Evolutionary conservation across 2,888 invertebrate species (phyloP).

Genomic region (Sphecodes monilicornis): DNA sequence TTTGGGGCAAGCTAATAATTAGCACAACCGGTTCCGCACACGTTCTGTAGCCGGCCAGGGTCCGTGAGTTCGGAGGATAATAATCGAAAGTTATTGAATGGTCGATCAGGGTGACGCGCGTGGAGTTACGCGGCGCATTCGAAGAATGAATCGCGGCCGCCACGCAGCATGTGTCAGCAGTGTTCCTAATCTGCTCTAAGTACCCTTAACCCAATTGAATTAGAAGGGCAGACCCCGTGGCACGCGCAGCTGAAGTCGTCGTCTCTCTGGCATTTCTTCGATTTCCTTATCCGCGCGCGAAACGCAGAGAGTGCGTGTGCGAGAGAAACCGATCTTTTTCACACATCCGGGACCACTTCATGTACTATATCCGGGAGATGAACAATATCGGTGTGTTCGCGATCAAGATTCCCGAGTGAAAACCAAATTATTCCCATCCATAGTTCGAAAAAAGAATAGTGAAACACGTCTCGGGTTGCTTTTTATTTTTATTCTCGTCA

Average conservation of each 20-base stretch:
- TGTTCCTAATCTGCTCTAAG: conserved; percentile 82
- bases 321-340: neutral
- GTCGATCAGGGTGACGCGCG: neutral
- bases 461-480: neutral
- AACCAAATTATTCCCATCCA: neutral
- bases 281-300: conserved; percentile 47
- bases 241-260: conserved; percentile 55
- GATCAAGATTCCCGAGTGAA: conserved; percentile 52
- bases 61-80: neutral
- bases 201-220: conserved; percentile 83
- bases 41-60: no score
- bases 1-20: no score
- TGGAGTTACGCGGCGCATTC: conserved; percentile 11
- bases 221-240: conserved; percentile 69
- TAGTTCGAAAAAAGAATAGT: neutral
- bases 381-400: conserved; percentile 48
- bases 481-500: neutral
- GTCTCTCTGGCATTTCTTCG: conserved; percentile 56
- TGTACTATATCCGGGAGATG: conserved; percentile 52
- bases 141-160: conserved; percentile 57
- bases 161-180: conserved; percentile 79
- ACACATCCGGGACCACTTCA: conserved; percentile 3
- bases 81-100: conserved; percentile 4
- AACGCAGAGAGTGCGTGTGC: conserved; percentile 33
- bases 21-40: no score